phyloP scores from a whole-genome alignment of 1,140 invertebrate genomes.

The Macrotrachela quadricornifera region DNA sequence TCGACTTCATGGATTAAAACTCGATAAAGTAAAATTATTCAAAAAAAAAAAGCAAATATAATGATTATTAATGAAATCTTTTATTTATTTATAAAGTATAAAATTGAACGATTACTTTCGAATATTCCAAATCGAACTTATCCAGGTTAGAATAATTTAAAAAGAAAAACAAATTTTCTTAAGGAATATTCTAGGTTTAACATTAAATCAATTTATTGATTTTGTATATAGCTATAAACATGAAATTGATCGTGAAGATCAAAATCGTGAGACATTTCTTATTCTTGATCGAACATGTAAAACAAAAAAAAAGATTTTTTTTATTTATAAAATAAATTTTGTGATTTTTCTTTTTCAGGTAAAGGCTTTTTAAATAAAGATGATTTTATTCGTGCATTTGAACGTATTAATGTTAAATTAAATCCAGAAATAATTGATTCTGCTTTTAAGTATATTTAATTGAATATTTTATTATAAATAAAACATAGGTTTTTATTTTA shows the following conservation, averaged over 20 bases:
- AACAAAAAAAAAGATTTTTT: slow-evolving; percentile 1
- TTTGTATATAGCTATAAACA: slow-evolving; percentile 18
- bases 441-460: slow-evolving; percentile 18
- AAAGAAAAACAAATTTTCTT: neutral
- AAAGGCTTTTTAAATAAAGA: slow-evolving; percentile 23
- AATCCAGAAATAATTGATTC: slow-evolving; percentile 11
- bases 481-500: neutral
- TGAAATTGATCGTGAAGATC: slow-evolving; percentile 19
- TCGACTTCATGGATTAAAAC: slow-evolving; percentile 23
- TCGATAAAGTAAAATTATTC: slow-evolving; percentile 16
- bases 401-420: neutral
- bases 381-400: slow-evolving; percentile 21
- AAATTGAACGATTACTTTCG: slow-evolving; percentile 9
- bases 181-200: slow-evolving; percentile 13
- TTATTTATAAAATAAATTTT: neutral
- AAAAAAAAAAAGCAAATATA: no score
- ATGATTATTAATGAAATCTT: slow-evolving; percentile 5
- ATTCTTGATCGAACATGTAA: slow-evolving; percentile 24
- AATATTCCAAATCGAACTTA: neutral
- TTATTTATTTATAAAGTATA: slow-evolving; percentile 16
- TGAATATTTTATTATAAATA: neutral
- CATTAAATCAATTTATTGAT: slow-evolving; percentile 14
- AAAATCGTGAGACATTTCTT: slow-evolving; percentile 23
- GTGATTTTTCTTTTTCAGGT: slow-evolving; percentile 13
- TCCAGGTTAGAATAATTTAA: neutral